Conservation (phyloP, 2,888 invertebrate genomes). For the Candidula unifasciata region DNA sequence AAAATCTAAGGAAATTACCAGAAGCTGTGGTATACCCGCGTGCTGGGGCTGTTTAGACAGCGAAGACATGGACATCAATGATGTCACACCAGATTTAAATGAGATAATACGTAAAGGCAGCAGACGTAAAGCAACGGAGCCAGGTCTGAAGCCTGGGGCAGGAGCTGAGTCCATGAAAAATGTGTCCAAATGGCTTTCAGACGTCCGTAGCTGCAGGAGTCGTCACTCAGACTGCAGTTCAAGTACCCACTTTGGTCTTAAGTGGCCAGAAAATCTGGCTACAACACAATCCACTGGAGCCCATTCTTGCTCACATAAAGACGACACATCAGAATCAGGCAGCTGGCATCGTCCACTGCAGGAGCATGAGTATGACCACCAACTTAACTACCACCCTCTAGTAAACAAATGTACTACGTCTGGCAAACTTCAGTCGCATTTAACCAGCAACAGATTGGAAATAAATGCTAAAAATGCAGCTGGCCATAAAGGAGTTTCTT, state of each 20-base stretch:
- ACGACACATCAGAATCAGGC: not conserved
- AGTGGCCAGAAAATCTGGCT: not conserved
- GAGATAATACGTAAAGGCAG: not conserved
- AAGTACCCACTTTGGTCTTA: not conserved
- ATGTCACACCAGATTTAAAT: not conserved
- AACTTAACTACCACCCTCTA: not conserved
- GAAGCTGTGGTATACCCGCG: not conserved
- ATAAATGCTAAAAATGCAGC: too few relatives aligned
- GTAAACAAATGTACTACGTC: too few relatives aligned
- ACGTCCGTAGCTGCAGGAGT: not conserved
- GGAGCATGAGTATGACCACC: not conserved
- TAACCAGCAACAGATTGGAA: too few relatives aligned
- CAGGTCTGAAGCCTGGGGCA: too few relatives aligned
- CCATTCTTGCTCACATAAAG: not conserved
- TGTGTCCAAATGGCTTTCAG: not conserved
- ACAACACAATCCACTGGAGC: not conserved
- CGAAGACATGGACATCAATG: not conserved
- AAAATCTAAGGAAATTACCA: not conserved
- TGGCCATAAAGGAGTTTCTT: too few relatives aligned
- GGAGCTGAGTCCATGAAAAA: not conserved
- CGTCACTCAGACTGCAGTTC: not conserved
- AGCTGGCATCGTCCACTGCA: not conserved
- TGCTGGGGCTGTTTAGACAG: not conserved
- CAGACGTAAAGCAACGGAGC: too few relatives aligned
- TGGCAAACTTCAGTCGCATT: too few relatives aligned